Conservation (phyloP, 2,888 invertebrate genomes). For the Drosophila borealis region DNA sequence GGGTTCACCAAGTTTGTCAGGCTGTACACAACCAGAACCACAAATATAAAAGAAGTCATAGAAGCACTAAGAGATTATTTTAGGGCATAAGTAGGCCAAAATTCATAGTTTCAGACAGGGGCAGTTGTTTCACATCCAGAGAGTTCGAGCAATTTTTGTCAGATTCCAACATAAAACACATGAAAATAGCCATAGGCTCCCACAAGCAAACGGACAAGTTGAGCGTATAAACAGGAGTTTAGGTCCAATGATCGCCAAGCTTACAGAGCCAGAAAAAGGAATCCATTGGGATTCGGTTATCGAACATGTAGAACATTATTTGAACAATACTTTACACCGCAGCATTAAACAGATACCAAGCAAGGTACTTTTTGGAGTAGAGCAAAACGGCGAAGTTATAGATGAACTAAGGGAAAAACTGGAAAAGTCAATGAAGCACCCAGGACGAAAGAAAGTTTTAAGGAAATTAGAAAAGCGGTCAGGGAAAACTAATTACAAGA, state of each 20-base stretch:
- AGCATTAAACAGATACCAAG: too few relatives aligned
- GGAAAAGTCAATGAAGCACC: too few relatives aligned
- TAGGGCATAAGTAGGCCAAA: neutral
- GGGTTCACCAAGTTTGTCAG: neutral
- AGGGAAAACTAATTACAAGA: too few relatives aligned
- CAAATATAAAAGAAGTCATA: neutral
- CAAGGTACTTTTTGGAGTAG: too few relatives aligned
- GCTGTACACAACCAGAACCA: neutral
- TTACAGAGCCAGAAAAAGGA: too few relatives aligned
- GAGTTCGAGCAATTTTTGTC: neutral
- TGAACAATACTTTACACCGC: neutral
- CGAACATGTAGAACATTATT: neutral
- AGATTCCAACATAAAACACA: neutral
- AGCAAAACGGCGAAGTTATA: too few relatives aligned
- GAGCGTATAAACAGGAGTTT: neutral
- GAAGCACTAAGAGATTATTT: neutral
- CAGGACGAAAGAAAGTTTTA: too few relatives aligned
- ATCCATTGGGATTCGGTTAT: neutral
- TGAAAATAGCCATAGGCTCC: neutral
- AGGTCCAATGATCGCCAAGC: neutral
- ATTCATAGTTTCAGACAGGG: neutral
- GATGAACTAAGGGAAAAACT: too few relatives aligned
- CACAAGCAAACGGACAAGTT: neutral
- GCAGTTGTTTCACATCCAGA: neutral
- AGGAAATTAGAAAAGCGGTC: too few relatives aligned